phyloP scores from a whole-genome alignment of 2,113 vertebrate species.

The Phrynocephalus versicolor region DNA sequence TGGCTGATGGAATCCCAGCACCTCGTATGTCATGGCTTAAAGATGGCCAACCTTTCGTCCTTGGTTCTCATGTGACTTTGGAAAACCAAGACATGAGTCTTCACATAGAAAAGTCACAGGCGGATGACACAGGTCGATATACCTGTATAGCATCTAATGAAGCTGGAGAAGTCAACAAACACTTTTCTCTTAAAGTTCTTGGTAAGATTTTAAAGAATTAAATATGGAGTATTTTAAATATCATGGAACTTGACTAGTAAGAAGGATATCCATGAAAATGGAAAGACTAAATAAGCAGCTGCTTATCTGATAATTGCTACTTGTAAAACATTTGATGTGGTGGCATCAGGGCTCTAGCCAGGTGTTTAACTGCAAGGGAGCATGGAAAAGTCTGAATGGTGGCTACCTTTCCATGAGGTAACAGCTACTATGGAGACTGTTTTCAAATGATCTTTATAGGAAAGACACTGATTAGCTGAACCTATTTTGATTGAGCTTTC shows the following conservation, averaged over 20 bases:
- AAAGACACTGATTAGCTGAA: too few relatives aligned
- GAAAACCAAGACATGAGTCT: conserved; percentile 81
- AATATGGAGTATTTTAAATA: rapidly evolving
- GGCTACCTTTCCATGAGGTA: not conserved
- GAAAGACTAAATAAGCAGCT: not conserved
- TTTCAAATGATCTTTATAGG: too few relatives aligned
- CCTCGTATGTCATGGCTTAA: conserved; percentile 89
- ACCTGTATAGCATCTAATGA: conserved; percentile 86
- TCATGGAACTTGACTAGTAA: not conserved
- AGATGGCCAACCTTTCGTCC: conserved; percentile 70
- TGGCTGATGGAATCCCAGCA: conserved; percentile 82
- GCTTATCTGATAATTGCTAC: not conserved
- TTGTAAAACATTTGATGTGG: not conserved
- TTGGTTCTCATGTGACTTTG: conserved; percentile 60
- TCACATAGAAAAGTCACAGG: conserved; percentile 73
- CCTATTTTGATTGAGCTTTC: too few relatives aligned
- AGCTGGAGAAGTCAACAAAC: conserved; percentile 87
- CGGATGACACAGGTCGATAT: conserved; percentile 81
- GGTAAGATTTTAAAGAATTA: conserved; percentile 73
- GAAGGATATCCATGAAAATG: not conserved
- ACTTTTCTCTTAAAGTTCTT: conserved; percentile 87
- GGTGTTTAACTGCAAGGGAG: not conserved
- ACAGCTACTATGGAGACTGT: not conserved
- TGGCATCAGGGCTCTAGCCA: not conserved
- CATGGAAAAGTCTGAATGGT: not conserved